Conservation (phyloP, 2,113 vertebrate genomes). For the Colaptes auratus region DNA sequence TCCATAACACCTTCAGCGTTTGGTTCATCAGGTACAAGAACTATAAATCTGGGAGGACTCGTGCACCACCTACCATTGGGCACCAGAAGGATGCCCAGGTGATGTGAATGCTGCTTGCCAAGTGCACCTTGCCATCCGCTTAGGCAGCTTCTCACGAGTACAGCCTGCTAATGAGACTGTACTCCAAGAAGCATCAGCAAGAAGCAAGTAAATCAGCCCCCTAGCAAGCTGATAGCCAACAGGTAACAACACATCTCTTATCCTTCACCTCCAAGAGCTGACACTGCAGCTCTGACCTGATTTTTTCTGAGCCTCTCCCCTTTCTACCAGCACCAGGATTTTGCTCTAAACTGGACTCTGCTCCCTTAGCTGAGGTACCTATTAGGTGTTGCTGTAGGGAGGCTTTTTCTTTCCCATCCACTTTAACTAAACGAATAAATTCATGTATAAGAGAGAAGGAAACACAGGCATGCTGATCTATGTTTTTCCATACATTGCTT, state of each 20-base stretch:
- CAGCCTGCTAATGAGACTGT: too few species aligned
- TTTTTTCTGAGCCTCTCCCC: not conserved
- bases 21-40: not conserved
- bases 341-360: not conserved
- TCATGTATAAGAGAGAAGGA: not conserved
- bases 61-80: accelerated
- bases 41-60: accelerated
- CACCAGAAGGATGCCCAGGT: not conserved
- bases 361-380: not conserved
- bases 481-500: not conserved
- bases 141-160: not conserved
- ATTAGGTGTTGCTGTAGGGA: not conserved
- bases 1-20: not conserved
- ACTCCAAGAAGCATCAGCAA: not conserved
- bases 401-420: not conserved
- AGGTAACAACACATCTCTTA: not conserved
- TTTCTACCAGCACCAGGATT: not conserved
- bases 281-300: not conserved
- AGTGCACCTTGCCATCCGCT: not conserved
- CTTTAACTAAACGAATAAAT: too few species aligned
- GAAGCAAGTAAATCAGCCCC: not conserved
- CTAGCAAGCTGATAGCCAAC: not conserved
- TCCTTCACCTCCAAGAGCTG: not conserved
- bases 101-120: accelerated
- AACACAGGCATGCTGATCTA: not conserved